Evolutionary conservation across 2,113 vertebrate genomes (phyloP).

Genomic region (Coturnix japonica): DNA sequence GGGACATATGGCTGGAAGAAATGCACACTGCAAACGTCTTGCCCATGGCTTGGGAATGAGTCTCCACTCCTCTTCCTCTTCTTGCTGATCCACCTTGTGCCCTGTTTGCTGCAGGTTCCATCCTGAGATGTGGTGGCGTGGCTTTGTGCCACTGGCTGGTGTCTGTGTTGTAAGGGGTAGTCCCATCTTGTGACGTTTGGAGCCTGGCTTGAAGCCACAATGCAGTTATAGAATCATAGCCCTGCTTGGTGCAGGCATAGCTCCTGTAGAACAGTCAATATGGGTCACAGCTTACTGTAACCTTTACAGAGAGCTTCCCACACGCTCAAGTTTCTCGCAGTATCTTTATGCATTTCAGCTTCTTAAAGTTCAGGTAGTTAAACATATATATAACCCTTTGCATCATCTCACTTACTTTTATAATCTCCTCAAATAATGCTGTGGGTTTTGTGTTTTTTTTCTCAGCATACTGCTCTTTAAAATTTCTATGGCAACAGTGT

Average conservation of each 20-base stretch:
- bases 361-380: neutral
- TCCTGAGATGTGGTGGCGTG: neutral
- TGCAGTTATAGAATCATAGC: no score
- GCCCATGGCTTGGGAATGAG: neutral
- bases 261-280: rapidly evolving
- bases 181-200: neutral
- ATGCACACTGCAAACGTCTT: neutral
- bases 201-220: neutral
- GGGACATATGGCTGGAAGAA: neutral
- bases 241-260: neutral
- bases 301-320: neutral
- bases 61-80: neutral
- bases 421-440: neutral
- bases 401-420: neutral
- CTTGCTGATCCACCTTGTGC: neutral
- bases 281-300: neutral
- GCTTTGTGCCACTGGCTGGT: neutral
- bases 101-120: neutral
- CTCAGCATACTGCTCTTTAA: neutral
- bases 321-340: neutral
- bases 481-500: neutral
- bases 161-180: neutral
- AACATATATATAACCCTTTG: neutral
- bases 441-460: neutral
- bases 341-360: neutral